Conservation (phyloP, 2,888 invertebrate genomes). For the Cephalotes varians region DNA sequence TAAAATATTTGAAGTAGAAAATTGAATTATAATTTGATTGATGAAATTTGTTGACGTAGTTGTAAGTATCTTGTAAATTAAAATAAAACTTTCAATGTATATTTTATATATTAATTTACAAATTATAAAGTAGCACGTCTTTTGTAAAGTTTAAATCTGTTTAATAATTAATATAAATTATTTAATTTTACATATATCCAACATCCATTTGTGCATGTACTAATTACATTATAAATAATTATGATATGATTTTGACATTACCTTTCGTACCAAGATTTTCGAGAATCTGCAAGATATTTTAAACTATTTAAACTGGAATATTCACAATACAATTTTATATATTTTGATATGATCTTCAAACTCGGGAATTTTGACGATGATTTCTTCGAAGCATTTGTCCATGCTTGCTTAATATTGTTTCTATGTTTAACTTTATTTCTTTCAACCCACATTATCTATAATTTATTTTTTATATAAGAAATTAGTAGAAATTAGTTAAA, state of each 20-base stretch:
- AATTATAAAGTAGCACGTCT: neutral
- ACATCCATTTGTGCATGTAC: no score
- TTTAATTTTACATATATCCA: no score
- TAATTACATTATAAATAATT: neutral
- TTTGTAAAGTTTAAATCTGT: neutral
- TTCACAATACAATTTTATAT: constrained; percentile 74
- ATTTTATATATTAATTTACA: no score
- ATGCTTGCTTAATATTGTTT: constrained; percentile 24
- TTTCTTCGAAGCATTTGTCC: constrained; percentile 37
- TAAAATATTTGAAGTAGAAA: no score
- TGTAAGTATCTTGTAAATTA: no score
- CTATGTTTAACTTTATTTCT: constrained; percentile 28
- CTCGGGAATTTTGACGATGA: constrained; percentile 3
- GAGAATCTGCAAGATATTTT: constrained; percentile 74
- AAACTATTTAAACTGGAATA: constrained; percentile 76
- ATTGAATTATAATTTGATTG: no score
- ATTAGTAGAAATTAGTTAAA: neutral
- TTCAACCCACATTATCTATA: constrained; percentile 58
- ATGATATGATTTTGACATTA: constrained; percentile 54
- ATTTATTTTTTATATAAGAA: neutral
- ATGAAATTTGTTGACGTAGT: no score
- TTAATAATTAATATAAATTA: neutral
- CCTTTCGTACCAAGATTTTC: constrained; percentile 77
- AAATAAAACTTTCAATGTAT: no score
- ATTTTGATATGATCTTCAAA: constrained; percentile 56